Percentiles rank a stretch among this genome's conserved stretches.
phyloP scores from a whole-genome alignment of 2,888 invertebrate species.

The Mesorhabditis spiculigera region DNA sequence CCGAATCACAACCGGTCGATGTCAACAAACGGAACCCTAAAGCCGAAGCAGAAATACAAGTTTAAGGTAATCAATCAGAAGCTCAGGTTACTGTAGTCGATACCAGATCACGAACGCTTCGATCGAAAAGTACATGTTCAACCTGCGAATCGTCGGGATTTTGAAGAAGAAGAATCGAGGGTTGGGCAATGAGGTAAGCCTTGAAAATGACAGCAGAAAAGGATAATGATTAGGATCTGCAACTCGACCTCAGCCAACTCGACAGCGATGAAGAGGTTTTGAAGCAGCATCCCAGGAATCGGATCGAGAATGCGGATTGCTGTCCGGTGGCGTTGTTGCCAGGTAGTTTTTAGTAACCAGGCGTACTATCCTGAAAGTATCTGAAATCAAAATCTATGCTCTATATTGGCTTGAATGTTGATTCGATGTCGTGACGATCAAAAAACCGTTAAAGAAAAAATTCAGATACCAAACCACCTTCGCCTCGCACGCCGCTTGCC shows the following conservation, averaged over 20 bases:
- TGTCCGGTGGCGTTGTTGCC: neutral
- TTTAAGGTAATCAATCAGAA: neutral
- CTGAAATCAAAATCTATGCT: too few relatives aligned
- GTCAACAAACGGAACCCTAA: too few relatives aligned
- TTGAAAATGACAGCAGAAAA: too few relatives aligned
- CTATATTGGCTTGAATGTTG: too few relatives aligned
- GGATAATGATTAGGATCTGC: neutral
- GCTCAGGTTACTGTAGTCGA: too few relatives aligned
- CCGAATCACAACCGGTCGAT: too few relatives aligned
- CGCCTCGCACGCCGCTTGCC: neutral
- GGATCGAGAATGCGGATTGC: neutral
- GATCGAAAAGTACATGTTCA: neutral
- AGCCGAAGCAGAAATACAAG: neutral
- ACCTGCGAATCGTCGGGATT: neutral
- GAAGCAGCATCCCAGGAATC: neutral
- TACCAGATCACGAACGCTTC: neutral
- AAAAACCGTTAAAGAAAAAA: neutral
- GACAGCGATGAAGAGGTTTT: neutral
- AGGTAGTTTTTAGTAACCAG: neutral
- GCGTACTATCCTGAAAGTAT: too few relatives aligned
- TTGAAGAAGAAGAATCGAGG: neutral
- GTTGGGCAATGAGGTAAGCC: neutral
- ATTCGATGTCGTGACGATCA: too few relatives aligned
- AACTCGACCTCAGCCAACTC: slow-evolving; percentile 4
- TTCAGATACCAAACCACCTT: neutral